Evolutionary conservation across 2,113 vertebrate genomes (phyloP).

Genomic region (Dasyprocta punctata): DNA sequence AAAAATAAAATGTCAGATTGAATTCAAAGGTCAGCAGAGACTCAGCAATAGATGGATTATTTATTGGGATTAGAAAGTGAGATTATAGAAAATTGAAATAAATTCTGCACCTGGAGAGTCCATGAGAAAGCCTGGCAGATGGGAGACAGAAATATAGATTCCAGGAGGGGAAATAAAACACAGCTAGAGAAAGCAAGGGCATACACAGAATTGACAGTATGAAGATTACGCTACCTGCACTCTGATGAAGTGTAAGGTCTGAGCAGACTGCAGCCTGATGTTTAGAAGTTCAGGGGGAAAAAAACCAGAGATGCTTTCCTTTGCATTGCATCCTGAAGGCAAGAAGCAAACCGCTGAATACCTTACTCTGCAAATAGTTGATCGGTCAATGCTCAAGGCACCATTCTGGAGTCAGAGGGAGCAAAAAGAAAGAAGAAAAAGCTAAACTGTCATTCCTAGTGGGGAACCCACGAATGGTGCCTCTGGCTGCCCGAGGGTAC

Average conservation of each 20-base stretch:
- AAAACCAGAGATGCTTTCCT: not conserved
- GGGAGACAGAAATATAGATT: conserved; percentile 76
- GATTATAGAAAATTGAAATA: conserved; percentile 74
- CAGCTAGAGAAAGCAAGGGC: conserved; percentile 40
- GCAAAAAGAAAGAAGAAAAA: not conserved
- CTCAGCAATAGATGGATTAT: conserved; percentile 64
- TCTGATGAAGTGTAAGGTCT: not conserved
- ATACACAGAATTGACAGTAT: conserved; percentile 56
- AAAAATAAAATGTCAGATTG: conserved; percentile 66
- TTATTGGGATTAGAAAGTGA: conserved; percentile 69
- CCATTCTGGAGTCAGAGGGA: not conserved
- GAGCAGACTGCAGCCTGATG: not conserved
- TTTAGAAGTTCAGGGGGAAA: not conserved
- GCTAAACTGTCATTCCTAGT: not conserved
- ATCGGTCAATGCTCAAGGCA: not conserved
- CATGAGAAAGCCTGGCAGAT: conserved; percentile 64
- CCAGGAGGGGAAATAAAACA: conserved; percentile 4
- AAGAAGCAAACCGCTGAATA: not conserved
- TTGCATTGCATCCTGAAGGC: not conserved
- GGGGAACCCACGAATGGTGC: not conserved
- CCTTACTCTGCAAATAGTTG: not conserved
- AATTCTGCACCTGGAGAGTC: conserved; percentile 74
- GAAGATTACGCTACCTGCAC: conserved; percentile 60
- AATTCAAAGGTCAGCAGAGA: conserved; percentile 70
- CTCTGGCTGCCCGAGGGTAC: not conserved